Percentiles rank a stretch among this genome's conserved stretches.
phyloP scores from a whole-genome alignment of 2,113 vertebrate genomes.

The Gavialis gangeticus region DNA sequence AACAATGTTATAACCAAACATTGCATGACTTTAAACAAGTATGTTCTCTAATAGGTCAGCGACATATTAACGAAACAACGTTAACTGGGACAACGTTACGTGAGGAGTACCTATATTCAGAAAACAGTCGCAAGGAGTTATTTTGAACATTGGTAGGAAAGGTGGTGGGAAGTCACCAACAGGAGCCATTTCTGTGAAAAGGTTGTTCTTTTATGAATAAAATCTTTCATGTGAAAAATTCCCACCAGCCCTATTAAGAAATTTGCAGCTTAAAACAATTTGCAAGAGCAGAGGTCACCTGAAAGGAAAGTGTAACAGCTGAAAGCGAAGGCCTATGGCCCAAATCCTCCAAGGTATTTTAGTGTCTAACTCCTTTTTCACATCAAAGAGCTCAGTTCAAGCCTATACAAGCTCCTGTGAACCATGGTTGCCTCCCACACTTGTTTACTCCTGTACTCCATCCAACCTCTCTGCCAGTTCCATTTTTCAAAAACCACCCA shows the following conservation, averaged over 20 bases:
- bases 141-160: too few relatives aligned
- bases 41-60: too few relatives aligned
- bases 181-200: too few relatives aligned
- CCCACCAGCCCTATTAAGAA: neutral
- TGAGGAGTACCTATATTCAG: too few relatives aligned
- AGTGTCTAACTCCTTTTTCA: neutral
- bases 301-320: neutral
- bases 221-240: rapidly evolving
- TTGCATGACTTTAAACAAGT: too few relatives aligned
- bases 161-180: too few relatives aligned
- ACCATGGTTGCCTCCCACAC: neutral
- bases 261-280: neutral
- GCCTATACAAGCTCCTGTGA: neutral
- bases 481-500: neutral
- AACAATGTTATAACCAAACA: too few relatives aligned
- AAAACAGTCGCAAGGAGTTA: too few relatives aligned
- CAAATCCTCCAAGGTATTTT: neutral
- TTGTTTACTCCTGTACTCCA: neutral
- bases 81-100: too few relatives aligned
- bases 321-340: neutral
- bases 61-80: too few relatives aligned
- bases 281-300: neutral
- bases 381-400: neutral
- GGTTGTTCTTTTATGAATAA: too few relatives aligned
- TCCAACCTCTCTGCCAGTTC: neutral